Percentiles rank a stretch among this genome's conserved stretches.
Conservation (phyloP, 2,113 vertebrate genomes). For the Brachyhypopomus gauderio region DNA sequence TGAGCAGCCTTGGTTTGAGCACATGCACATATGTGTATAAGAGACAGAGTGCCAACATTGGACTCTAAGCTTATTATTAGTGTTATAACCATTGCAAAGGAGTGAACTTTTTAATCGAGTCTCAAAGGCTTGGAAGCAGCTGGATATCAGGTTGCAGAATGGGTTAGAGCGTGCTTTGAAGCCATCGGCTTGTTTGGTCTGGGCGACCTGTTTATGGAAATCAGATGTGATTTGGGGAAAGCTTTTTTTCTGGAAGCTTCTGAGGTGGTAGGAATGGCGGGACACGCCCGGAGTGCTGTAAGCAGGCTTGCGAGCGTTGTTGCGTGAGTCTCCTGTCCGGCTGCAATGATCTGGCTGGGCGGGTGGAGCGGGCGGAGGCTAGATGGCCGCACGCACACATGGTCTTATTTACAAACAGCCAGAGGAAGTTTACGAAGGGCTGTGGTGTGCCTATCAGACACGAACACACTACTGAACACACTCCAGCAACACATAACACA, state of each 20-base stretch:
- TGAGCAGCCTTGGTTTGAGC: not conserved
- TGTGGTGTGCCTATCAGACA: conserved; percentile 36
- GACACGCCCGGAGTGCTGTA: conserved; percentile 38
- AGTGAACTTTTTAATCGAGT: conserved; percentile 3
- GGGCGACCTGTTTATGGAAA: conserved; percentile 32
- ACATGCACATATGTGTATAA: not conserved
- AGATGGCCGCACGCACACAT: conserved; percentile 53
- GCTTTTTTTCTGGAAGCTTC: conserved; percentile 36
- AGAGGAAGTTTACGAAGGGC: conserved; percentile 51
- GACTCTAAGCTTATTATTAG: conserved; percentile 18
- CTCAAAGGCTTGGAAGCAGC: conserved; percentile 1
- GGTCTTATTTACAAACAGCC: conserved; percentile 54
- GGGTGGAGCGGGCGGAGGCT: conserved; percentile 28
- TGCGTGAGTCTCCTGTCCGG: conserved; percentile 41
- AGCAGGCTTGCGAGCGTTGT: conserved; percentile 29
- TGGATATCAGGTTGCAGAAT: not conserved
- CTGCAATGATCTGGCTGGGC: conserved; percentile 20
- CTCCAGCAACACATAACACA: not conserved
- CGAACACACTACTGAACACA: not conserved
- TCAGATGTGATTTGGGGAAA: conserved; percentile 33
- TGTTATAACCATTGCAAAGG: not conserved
- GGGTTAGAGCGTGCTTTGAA: conserved; percentile 39
- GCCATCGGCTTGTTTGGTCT: not conserved
- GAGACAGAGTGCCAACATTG: conserved; percentile 3
- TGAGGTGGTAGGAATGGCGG: conserved; percentile 53